Conservation (phyloP, 2,888 invertebrate genomes). For the Sisyra terminalis region DNA sequence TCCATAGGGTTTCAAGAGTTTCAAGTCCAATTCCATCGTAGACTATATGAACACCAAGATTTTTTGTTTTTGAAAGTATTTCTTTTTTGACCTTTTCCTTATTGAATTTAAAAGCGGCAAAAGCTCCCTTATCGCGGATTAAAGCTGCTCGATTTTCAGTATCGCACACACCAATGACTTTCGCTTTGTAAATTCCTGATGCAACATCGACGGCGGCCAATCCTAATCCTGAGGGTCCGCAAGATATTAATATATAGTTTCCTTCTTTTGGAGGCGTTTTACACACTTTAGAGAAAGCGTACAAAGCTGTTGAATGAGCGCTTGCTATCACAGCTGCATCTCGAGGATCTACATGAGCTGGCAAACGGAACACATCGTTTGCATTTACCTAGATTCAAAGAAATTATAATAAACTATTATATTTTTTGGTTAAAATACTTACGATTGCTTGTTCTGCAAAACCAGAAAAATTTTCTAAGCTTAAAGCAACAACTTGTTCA, state of each 20-base stretch:
- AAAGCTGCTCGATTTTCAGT: conserved; percentile 39
- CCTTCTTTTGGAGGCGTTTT: conserved; percentile 27
- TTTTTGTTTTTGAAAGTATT: conserved; percentile 36
- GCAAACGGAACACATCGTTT: conserved; percentile 40
- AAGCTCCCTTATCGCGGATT: conserved; percentile 43
- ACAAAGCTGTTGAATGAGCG: conserved; percentile 45
- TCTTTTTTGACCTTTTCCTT: conserved; percentile 33
- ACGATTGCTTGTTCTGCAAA: conserved; percentile 43
- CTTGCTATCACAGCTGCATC: conserved; percentile 40
- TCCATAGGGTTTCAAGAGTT: conserved; percentile 34
- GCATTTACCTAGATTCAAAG: conserved; percentile 19
- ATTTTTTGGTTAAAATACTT: conserved; percentile 9
- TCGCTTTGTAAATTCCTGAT: conserved; percentile 44
- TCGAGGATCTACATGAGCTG: conserved; percentile 31
- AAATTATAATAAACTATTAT: not conserved
- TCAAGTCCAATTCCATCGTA: conserved; percentile 48
- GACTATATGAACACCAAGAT: conserved; percentile 41
- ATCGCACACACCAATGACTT: conserved; percentile 52
- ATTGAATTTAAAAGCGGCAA: conserved; percentile 40
- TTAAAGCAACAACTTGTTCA: conserved; percentile 41
- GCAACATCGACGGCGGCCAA: conserved; percentile 53
- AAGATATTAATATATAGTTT: conserved; percentile 43
- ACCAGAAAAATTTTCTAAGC: conserved; percentile 35
- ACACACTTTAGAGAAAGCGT: conserved; percentile 36
- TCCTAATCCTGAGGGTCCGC: conserved; percentile 43